phyloP scores from a whole-genome alignment of 53 echinoderm and acorn worm species.

The Holothuria leucospilota region DNA sequence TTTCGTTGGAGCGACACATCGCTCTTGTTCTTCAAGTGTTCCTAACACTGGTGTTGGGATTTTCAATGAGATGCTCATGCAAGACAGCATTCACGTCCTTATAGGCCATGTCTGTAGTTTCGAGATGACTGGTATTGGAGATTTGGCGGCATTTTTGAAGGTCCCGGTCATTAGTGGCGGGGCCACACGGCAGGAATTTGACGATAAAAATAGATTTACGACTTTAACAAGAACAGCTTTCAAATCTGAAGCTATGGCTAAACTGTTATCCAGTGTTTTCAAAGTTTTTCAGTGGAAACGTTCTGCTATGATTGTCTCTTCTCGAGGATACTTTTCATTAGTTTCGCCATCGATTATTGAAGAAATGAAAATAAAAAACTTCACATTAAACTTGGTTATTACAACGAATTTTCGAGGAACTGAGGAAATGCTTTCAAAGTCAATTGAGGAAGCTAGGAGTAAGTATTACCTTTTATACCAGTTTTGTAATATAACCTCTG shows the following conservation, averaged over 20 bases:
- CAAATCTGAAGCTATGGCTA: slow-evolving; percentile 45
- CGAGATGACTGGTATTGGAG: slow-evolving; percentile 52
- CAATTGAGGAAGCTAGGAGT: neutral
- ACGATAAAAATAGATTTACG: slow-evolving; percentile 52
- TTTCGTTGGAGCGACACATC: slow-evolving; percentile 8
- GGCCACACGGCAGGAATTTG: slow-evolving; percentile 42
- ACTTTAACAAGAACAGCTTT: slow-evolving; percentile 64
- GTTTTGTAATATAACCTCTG: too few relatives aligned
- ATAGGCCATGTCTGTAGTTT: slow-evolving; percentile 68
- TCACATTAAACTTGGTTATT: neutral
- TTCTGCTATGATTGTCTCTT: neutral
- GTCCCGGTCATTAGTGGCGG: slow-evolving; percentile 65
- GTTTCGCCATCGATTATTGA: slow-evolving; percentile 21
- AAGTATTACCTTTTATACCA: neutral
- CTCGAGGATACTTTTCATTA: neutral
- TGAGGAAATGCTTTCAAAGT: neutral
- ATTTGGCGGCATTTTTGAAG: slow-evolving; percentile 66
- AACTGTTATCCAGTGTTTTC: slow-evolving; percentile 51
- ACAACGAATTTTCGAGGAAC: neutral
- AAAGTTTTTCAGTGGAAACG: slow-evolving; percentile 51
- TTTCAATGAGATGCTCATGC: neutral
- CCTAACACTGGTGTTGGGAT: slow-evolving; percentile 45
- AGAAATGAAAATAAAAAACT: slow-evolving; percentile 13
- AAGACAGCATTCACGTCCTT: slow-evolving; percentile 16
- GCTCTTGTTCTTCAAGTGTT: slow-evolving; percentile 46